Evolutionary conservation across 2,888 invertebrate genomes (phyloP).

Genomic region (Pheosia tremula): DNA sequence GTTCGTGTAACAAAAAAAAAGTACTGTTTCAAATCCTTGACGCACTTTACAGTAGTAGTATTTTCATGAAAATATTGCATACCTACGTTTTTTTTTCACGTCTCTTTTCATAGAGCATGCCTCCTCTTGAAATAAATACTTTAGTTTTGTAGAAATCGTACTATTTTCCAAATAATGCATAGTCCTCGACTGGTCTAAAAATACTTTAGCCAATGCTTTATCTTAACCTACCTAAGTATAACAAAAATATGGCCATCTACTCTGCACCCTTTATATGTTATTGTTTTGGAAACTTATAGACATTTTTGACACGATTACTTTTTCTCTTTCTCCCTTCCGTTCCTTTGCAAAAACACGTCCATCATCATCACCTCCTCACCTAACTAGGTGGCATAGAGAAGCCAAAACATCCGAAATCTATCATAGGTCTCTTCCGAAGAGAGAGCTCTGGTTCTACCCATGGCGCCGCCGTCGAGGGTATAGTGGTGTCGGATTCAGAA

Average conservation of each 20-base stretch:
- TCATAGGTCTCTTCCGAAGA: conserved; percentile 94
- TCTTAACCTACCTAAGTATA: too few species aligned
- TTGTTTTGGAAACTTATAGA: conserved; percentile 41
- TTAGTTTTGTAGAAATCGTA: too few species aligned
- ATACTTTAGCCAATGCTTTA: too few species aligned
- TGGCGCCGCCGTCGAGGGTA: conserved; percentile 77
- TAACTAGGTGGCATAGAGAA: conserved; percentile 92
- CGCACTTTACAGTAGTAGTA: background rate
- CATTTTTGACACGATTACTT: conserved; percentile 57
- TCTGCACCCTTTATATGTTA: conserved; percentile 33
- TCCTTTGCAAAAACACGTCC: conserved; percentile 46
- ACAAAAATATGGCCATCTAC: too few species aligned
- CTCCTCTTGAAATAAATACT: conserved; percentile 14
- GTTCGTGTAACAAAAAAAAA: too few species aligned
- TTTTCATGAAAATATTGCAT: background rate
- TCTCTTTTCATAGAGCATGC: conserved; percentile 26
- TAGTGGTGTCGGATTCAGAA: conserved; percentile 85
- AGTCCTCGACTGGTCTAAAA: too few species aligned
- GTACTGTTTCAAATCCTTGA: background rate
- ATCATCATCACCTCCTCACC: conserved; percentile 46
- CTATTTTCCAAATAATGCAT: too few species aligned
- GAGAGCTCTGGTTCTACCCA: conserved; percentile 91
- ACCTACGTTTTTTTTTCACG: too few species aligned
- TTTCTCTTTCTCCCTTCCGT: conserved; percentile 56
- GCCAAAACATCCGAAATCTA: conserved; percentile 93